phyloP scores from a whole-genome alignment of 2,113 vertebrate genomes.

The Malurus alboscapulatus region DNA sequence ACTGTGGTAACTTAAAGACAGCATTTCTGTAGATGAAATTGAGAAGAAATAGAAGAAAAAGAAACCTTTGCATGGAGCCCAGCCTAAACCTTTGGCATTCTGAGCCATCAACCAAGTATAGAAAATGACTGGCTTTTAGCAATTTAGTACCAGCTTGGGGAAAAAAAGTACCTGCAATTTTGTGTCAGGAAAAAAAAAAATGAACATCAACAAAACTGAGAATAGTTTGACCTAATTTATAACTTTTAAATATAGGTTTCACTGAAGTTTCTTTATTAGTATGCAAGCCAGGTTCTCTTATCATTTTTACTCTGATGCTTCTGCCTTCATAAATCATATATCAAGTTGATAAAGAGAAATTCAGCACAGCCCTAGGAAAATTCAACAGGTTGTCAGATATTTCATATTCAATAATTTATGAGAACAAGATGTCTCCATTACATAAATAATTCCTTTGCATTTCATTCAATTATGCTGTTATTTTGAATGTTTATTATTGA shows the following conservation, averaged over 20 bases:
- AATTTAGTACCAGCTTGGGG: neutral
- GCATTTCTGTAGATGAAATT: neutral
- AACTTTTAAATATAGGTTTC: constrained; percentile 12
- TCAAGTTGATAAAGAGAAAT: constrained; percentile 66
- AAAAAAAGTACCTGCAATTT: neutral
- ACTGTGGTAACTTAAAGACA: neutral
- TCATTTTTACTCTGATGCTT: constrained; percentile 48
- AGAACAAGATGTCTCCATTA: constrained; percentile 69
- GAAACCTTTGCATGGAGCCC: neutral
- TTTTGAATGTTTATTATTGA: constrained; percentile 55
- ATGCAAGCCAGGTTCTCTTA: constrained; percentile 48
- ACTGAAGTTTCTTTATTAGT: constrained; percentile 11
- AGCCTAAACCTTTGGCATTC: neutral
- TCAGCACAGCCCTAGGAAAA: constrained; percentile 61
- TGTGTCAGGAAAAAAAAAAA: neutral
- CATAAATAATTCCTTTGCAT: constrained; percentile 72
- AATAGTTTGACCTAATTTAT: neutral
- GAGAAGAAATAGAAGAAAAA: neutral
- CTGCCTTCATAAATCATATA: constrained; percentile 70
- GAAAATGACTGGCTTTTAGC: neutral
- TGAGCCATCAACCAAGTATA: neutral
- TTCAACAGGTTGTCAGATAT: constrained; percentile 54
- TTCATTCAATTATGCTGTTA: constrained; percentile 63
- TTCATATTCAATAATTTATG: constrained; percentile 70
- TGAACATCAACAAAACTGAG: neutral